Conservation (phyloP, 1,140 invertebrate genomes). For the Drosophila kikkawai region DNA sequence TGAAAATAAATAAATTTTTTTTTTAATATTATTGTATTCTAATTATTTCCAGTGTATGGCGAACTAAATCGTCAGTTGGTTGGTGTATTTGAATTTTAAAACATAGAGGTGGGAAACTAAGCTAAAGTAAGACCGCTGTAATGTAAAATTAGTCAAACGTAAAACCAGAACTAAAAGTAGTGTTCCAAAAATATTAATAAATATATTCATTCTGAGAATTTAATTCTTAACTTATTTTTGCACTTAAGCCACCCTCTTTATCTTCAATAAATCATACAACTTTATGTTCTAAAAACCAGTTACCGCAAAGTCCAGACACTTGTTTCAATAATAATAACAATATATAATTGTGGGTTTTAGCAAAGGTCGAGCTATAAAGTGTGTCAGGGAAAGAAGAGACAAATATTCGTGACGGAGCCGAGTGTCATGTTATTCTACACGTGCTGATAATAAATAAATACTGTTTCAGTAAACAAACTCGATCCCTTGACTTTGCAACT, state of each 20-base stretch:
- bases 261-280: background rate
- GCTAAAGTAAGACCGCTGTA: background rate
- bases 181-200: background rate
- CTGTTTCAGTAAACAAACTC: constrained; percentile 25
- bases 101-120: background rate
- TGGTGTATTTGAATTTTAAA: background rate
- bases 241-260: background rate
- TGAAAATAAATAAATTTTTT: too few relatives aligned
- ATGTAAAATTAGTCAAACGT: background rate
- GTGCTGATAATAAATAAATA: constrained; percentile 23
- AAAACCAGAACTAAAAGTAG: background rate
- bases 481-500: constrained; percentile 16
- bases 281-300: background rate
- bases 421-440: constrained; percentile 19
- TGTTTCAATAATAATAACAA: constrained; percentile 14
- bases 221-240: background rate
- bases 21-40: background rate
- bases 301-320: background rate
- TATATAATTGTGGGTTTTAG: background rate
- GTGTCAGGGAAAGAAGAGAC: constrained; percentile 17
- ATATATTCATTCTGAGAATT: background rate
- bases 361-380: constrained; percentile 17
- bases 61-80: background rate
- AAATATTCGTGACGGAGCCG: background rate
- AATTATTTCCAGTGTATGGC: background rate